Evolutionary conservation across 2,797 vertebrate species (phyloP).

Genomic region (Phoebastria nigripes): DNA sequence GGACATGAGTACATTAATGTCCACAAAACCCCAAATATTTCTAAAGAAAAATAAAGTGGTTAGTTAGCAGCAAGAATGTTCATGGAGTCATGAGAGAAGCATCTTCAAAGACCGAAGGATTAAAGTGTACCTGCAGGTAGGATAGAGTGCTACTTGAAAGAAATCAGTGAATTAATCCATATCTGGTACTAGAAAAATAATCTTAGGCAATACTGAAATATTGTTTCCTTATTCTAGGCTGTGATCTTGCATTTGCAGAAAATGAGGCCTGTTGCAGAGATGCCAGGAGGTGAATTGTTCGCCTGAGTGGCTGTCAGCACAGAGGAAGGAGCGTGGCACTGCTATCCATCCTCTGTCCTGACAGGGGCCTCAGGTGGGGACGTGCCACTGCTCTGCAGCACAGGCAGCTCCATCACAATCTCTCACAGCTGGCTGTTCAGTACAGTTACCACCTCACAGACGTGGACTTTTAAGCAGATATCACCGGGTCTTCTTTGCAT

Average conservation of each 20-base stretch:
- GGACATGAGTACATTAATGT: neutral
- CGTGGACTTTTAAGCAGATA: neutral
- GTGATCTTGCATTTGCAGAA: neutral
- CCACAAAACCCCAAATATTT: neutral
- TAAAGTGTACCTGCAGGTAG: neutral
- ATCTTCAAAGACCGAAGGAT: neutral
- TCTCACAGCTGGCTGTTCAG: neutral
- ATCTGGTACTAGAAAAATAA: neutral
- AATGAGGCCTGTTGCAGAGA: neutral
- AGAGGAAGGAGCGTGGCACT: neutral
- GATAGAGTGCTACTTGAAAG: neutral
- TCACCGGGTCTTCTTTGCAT: neutral
- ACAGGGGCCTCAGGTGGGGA: neutral
- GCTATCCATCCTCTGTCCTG: neutral
- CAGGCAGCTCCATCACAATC: neutral
- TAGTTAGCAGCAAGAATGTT: neutral
- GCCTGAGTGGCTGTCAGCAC: neutral
- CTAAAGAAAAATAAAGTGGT: neutral
- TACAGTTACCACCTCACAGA: neutral
- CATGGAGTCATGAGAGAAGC: neutral
- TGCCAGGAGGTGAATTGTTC: neutral
- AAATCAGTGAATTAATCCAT: neutral
- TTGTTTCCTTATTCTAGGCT: neutral
- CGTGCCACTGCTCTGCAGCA: neutral
- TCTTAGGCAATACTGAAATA: neutral